phyloP scores from a whole-genome alignment of 1,140 invertebrate genomes.

The Anastrepha obliqua region DNA sequence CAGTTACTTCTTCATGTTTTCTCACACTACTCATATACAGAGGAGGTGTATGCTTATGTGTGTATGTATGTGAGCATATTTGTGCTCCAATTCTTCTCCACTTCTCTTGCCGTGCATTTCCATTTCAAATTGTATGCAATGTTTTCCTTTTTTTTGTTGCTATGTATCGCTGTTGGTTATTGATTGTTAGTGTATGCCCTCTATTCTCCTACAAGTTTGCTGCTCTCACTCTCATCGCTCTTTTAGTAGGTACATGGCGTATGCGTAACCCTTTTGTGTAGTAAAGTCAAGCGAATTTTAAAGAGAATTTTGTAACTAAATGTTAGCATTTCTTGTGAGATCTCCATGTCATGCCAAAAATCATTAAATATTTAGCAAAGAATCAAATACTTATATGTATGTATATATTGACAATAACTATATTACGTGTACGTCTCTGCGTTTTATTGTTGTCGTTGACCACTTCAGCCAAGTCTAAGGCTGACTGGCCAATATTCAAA shows the following conservation, averaged over 20 bases:
- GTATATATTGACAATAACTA: background rate
- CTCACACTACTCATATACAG: background rate
- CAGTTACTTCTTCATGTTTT: background rate
- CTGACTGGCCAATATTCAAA: slow-evolving; percentile 5
- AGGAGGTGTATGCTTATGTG: too few relatives aligned
- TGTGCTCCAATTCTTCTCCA: background rate
- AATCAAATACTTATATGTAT: background rate
- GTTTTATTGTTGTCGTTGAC: background rate
- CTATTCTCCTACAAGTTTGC: background rate
- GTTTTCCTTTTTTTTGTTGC: background rate
- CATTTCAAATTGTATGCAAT: background rate
- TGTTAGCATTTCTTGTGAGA: background rate
- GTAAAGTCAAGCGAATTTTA: background rate
- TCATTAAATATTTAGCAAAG: slow-evolving; percentile 18
- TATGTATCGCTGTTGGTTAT: background rate
- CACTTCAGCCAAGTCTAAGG: background rate
- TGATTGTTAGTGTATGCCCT: background rate
- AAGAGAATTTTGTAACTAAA: background rate
- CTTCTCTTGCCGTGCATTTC: background rate
- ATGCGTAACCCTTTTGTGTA: background rate
- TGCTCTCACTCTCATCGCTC: background rate
- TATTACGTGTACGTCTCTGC: background rate
- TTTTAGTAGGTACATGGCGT: background rate
- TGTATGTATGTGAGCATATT: background rate
- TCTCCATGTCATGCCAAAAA: background rate